Evolutionary conservation across 2,113 vertebrate genomes (phyloP).

Genomic region (Phoenicopterus ruber): DNA sequence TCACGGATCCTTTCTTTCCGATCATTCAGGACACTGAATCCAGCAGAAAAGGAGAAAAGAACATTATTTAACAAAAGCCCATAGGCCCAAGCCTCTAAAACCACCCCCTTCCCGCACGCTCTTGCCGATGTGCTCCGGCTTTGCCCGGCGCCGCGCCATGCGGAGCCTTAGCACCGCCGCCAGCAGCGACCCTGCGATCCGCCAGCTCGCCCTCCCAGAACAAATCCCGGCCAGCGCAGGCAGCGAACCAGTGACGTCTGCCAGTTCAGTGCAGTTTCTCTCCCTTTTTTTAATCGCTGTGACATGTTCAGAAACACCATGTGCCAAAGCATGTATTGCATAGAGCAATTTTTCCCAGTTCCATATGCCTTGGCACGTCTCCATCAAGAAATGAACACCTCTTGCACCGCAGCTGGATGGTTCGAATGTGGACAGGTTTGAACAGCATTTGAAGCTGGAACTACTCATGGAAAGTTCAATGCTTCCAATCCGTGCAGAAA

Average conservation of each 20-base stretch:
- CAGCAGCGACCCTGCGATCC: not conserved
- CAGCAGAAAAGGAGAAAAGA: not conserved
- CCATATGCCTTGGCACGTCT: constrained; percentile 1
- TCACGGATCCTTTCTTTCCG: not conserved
- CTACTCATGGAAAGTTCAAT: constrained; percentile 2
- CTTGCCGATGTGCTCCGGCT: not conserved
- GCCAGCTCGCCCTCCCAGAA: fast-evolving
- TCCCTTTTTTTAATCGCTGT: not conserved
- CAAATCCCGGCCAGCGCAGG: not conserved
- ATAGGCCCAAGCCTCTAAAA: not conserved
- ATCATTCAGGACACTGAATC: not conserved
- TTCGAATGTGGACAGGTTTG: not conserved
- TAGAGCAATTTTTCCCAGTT: constrained; percentile 3
- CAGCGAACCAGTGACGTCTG: not conserved
- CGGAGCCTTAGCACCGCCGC: fast-evolving
- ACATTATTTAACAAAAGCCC: not conserved
- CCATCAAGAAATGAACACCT: constrained; percentile 36
- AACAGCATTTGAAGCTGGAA: not conserved
- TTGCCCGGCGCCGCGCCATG: fast-evolving
- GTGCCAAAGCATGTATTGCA: constrained; percentile 6
- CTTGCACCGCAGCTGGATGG: not conserved
- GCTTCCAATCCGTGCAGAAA: constrained; percentile 20
- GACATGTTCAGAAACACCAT: not conserved
- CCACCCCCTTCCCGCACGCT: not conserved
- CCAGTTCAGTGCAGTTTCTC: constrained; percentile 9